Evolutionary conservation across 2,113 vertebrate genomes (phyloP).

Genomic region (Halichoeres trimaculatus): DNA sequence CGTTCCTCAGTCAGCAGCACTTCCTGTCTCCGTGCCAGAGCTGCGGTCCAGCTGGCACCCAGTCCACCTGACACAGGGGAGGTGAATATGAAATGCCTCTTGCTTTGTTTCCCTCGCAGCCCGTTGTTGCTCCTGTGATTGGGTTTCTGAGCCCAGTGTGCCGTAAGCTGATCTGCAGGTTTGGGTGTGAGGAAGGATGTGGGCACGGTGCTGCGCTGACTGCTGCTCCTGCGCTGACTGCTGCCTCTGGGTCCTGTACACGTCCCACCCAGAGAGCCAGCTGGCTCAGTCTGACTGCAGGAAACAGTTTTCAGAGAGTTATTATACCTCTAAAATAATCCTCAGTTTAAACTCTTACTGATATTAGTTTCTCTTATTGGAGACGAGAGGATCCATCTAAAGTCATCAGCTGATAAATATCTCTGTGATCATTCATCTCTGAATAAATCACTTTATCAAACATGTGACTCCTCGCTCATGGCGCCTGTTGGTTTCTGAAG

Average conservation of each 20-base stretch:
- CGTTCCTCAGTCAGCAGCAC: slow-evolving; percentile 73
- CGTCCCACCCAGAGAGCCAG: slow-evolving; percentile 23
- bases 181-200: slow-evolving; percentile 55
- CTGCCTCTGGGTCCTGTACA: slow-evolving; percentile 38
- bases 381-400: too few species aligned
- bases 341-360: background rate
- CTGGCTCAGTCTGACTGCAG: slow-evolving; percentile 15
- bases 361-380: background rate
- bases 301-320: background rate
- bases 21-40: slow-evolving; percentile 66
- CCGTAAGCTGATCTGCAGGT: slow-evolving; percentile 65
- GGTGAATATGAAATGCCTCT: slow-evolving; percentile 78
- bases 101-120: slow-evolving; percentile 73
- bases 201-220: slow-evolving; percentile 50
- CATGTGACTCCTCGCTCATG: too few species aligned
- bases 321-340: too few species aligned
- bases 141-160: slow-evolving; percentile 73
- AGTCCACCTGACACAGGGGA: slow-evolving; percentile 74
- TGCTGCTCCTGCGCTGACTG: slow-evolving; percentile 34
- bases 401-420: too few species aligned
- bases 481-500: too few species aligned
- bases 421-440: too few species aligned
- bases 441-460: too few species aligned
- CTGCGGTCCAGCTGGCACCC: slow-evolving; percentile 72
- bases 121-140: slow-evolving; percentile 72